Conservation (phyloP, 2,113 vertebrate species). For the Toxostoma redivivum region DNA sequence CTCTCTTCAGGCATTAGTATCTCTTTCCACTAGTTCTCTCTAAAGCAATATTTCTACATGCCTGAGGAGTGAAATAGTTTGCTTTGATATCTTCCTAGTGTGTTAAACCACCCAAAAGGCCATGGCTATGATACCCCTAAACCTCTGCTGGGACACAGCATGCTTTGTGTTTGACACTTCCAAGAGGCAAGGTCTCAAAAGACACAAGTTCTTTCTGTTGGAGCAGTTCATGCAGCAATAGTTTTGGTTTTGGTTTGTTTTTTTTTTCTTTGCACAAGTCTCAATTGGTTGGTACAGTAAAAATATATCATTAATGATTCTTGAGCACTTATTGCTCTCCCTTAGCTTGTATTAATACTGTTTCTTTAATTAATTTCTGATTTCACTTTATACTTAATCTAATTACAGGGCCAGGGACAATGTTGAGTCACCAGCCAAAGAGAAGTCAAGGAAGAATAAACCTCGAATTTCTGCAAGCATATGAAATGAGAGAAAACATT, state of each 20-base stretch:
- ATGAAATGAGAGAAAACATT: neutral
- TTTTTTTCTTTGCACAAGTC: neutral
- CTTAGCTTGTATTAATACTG: neutral
- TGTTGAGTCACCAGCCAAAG: neutral
- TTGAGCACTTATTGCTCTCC: neutral
- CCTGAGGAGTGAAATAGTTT: neutral
- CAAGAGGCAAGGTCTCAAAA: neutral
- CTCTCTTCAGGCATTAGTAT: neutral
- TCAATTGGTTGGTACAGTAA: neutral
- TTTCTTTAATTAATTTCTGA: neutral
- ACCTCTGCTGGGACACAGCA: neutral
- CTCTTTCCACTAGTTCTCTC: neutral
- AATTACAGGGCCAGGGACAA: neutral
- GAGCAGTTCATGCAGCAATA: neutral
- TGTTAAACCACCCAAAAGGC: neutral
- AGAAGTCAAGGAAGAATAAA: neutral
- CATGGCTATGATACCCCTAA: too few species aligned
- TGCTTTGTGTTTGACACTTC: neutral
- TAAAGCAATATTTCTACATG: neutral
- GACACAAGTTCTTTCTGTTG: neutral
- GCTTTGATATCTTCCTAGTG: neutral
- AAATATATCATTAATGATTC: neutral
- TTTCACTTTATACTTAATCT: neutral
- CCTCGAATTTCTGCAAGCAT: neutral
- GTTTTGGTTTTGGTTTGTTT: neutral